A percentile compares a stretch with the other conserved stretches of the same genome.
These are phyloP conservation scores for Branchinecta sandiegonensis DNA, from an alignment of 2,888 invertebrate species.

Conservation along the genomic window DNA sequence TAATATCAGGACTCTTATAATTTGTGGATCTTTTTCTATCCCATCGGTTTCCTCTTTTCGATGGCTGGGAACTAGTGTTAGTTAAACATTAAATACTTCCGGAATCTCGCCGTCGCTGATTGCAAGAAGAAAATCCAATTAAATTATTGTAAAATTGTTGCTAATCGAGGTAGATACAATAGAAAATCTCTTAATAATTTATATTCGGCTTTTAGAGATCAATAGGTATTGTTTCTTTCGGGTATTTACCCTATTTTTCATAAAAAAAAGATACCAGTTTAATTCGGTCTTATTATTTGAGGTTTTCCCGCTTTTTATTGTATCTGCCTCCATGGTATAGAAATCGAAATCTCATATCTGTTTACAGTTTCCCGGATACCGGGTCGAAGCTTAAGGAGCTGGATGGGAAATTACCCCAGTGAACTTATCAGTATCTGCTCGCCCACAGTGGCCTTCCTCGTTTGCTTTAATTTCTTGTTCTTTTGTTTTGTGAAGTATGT, in stretches of 20 bases:
- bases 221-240: background rate
- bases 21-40: no score
- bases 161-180: no score
- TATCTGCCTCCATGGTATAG: background rate
- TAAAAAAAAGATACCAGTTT: no score
- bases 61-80: no score
- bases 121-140: no score
- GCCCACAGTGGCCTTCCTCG: no score
- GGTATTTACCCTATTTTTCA: conserved; percentile 10
- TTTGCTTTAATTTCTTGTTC: no score
- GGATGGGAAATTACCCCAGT: background rate
- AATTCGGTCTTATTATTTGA: background rate
- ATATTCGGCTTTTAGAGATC: conserved; percentile 6
- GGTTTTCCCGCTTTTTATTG: background rate
- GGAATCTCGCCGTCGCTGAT: no score
- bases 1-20: background rate
- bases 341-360: background rate
- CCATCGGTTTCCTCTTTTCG: no score
- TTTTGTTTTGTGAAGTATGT: no score
- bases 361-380: background rate
- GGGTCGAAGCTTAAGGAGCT: background rate
- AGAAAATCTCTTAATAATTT: background rate
- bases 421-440: background rate
- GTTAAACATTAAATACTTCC: no score
- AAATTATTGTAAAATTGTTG: no score